phyloP scores from a whole-genome alignment of 2,888 invertebrate genomes.

The Hofmannophila pseudospretella region DNA sequence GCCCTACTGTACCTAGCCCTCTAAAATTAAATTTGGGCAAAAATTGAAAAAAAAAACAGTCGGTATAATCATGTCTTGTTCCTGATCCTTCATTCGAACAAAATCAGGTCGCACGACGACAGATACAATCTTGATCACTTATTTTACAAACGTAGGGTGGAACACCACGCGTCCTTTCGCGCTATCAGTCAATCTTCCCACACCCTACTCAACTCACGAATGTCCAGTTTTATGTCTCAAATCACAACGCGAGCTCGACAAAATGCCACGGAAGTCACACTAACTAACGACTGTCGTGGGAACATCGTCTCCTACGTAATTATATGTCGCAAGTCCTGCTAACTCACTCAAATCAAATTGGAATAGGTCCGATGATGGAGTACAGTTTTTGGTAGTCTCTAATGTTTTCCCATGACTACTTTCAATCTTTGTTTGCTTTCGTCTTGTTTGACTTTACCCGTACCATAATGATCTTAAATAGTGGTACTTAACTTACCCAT shows the following conservation, averaged over 20 bases:
- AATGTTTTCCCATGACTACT: no score
- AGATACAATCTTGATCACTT: not conserved
- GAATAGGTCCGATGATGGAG: conserved; percentile 3
- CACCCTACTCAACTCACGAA: not conserved
- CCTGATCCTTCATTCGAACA: no score
- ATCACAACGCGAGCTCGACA: not conserved
- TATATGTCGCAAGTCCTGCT: conserved; percentile 30
- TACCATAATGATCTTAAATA: no score
- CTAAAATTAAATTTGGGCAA: no score
- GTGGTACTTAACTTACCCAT: no score
- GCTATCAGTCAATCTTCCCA: not conserved
- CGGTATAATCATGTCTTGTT: no score
- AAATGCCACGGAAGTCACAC: conserved; percentile 42
- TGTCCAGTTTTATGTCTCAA: not conserved
- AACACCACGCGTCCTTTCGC: not conserved
- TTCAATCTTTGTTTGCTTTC: no score
- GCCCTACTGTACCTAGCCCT: no score
- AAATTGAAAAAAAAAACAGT: no score
- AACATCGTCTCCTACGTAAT: conserved; percentile 33
- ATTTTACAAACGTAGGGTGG: not conserved
- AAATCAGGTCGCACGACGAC: not conserved
- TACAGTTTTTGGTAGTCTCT: no score
- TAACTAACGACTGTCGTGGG: conserved; percentile 44
- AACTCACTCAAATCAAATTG: not conserved
- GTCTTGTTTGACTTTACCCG: no score